Evolutionary conservation across 2,797 vertebrate genomes (phyloP), one percentile per base, ranked within the genome.

Genomic region (Tolypeutes matacus): DNA sequence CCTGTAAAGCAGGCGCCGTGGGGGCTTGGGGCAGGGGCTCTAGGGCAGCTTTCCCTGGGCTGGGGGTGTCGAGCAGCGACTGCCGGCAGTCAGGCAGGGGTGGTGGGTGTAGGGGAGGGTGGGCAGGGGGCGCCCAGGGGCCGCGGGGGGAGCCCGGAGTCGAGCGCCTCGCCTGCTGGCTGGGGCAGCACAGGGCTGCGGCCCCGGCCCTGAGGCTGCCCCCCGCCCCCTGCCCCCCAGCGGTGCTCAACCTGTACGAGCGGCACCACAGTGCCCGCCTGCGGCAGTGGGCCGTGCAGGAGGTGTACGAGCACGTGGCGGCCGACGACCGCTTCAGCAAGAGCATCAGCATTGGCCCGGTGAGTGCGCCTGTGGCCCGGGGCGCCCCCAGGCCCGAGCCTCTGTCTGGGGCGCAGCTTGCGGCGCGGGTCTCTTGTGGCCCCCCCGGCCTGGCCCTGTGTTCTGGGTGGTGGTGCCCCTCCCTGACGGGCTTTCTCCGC

Each of bases 321-420:
- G 99, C 99, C 0, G 99, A 99, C 2, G 99, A 99, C 96, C 98
- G 98, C 80, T 99, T 99, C 98, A 99, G 99, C 39, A 99, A 99
- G 87, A 99, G 98, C 86, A 99, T 99, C 98, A 99, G 99, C 98
- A 99, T 99, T 0, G 99, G 99, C 21, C 99, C 99, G 89, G 99
- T 99, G 98, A 97, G 98, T 94, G 27, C 13, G 21, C 64, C 70
- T 34, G 39, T 14, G 64, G 64, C 25, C 64, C 31, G 2, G 62
- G 21, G 62, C 13, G 10, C 62, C 12, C 29, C 62, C 13, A 27
- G 21, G 12, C 62, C 23, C 2, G 62, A 1, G 62, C 9, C 23
- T 25, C 11, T 9, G 46, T 46, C 39, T 4, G 39, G 46, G 46
- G 46, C 9, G 46, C 46, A 5, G 46, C 46, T 5, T 46, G 46